These are phyloP conservation scores for Sicus ferrugineus DNA, from an alignment of 2,888 invertebrate species.

Conservation along the genomic window DNA sequence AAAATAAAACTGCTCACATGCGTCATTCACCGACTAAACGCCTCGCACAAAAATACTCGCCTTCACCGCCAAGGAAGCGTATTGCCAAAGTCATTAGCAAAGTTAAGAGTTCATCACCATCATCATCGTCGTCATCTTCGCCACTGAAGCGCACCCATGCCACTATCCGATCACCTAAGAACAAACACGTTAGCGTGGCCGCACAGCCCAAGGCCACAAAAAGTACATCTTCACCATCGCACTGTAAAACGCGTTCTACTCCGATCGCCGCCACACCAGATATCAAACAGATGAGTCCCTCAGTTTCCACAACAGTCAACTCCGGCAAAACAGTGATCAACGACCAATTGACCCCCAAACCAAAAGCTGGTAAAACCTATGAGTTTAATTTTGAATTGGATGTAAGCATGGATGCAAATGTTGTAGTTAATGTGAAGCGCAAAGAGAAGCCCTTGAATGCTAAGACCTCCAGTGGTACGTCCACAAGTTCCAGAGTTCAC, in stretches of 20 bases:
- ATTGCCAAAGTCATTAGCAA: background rate
- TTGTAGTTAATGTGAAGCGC: slow-evolving; percentile 62
- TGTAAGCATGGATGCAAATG: slow-evolving; percentile 64
- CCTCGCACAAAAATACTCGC: slow-evolving; percentile 5
- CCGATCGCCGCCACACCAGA: slow-evolving; percentile 24
- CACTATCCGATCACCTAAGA: no score
- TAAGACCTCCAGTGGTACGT: background rate
- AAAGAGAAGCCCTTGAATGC: slow-evolving; percentile 55
- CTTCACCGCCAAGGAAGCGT: slow-evolving; percentile 10
- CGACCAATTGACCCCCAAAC: slow-evolving; percentile 58
- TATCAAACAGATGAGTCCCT: slow-evolving; percentile 54
- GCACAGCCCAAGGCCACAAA: no score
- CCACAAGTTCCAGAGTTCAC: slow-evolving; percentile 16
- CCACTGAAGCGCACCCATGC: slow-evolving; percentile 42
- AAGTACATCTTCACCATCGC: no score
- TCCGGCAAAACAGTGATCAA: slow-evolving; percentile 61
- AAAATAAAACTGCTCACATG: slow-evolving; percentile 37
- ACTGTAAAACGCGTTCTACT: no score
- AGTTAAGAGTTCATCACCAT: slow-evolving; percentile 23
- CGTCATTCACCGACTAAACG: slow-evolving; percentile 6
- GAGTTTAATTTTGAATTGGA: slow-evolving; percentile 64
- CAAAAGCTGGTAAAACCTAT: slow-evolving; percentile 59
- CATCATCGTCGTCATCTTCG: slow-evolving; percentile 40
- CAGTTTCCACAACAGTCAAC: slow-evolving; percentile 41
- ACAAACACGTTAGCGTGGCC: no score